phyloP scores from a whole-genome alignment of 1,140 invertebrate genomes.

The Orius insidiosus region DNA sequence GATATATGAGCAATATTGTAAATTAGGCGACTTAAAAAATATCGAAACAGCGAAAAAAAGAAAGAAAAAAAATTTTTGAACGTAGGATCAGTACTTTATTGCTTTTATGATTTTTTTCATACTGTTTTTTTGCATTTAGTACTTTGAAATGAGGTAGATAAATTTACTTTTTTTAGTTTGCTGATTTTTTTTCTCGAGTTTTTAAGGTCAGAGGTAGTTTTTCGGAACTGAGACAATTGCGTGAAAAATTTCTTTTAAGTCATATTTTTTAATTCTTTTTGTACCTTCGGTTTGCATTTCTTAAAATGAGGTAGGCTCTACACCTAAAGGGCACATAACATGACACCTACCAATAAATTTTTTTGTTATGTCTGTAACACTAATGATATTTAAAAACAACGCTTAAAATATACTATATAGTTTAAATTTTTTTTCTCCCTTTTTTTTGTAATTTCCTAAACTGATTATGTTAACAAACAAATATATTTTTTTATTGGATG shows the following conservation, averaged over 20 bases:
- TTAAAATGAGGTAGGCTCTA: slow-evolving; percentile 7
- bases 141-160: slow-evolving; percentile 6
- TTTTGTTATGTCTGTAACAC: slow-evolving; percentile 6
- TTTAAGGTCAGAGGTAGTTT: slow-evolving; percentile 5
- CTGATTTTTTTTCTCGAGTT: slow-evolving; percentile 2
- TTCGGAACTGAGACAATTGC: slow-evolving; percentile 8
- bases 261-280: slow-evolving; percentile 5
- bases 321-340: background rate
- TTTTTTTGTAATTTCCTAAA: slow-evolving; percentile 9
- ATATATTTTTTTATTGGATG: slow-evolving; percentile 12
- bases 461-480: slow-evolving; percentile 15
- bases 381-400: slow-evolving; percentile 8
- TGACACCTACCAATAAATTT: no score
- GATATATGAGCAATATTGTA: no score
- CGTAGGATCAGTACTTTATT: no score
- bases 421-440: background rate
- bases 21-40: no score
- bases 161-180: slow-evolving; percentile 5
- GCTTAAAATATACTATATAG: no score
- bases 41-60: no score
- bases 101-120: no score
- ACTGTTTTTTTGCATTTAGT: no score
- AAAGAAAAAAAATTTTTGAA: no score
- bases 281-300: slow-evolving; percentile 8
- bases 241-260: slow-evolving; percentile 3